Percentiles rank a stretch among this genome's conserved stretches.
Evolutionary conservation across 2,113 vertebrate species (phyloP).

Genomic region (Ivindomyrus marchei): DNA sequence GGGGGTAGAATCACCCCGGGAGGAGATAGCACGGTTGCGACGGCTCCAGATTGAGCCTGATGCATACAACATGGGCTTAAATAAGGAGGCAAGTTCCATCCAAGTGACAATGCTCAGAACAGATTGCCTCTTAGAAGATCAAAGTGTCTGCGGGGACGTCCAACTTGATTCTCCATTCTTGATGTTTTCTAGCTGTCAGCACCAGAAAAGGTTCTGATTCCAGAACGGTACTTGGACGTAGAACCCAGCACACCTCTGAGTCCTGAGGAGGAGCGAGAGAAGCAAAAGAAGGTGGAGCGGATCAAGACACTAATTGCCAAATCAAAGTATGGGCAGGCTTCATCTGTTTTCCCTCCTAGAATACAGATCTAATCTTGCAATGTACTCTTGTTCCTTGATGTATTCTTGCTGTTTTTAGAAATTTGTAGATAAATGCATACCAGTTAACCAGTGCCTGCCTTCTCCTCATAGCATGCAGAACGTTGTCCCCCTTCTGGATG

Average conservation of each 20-base stretch:
- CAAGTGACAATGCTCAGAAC: neutral
- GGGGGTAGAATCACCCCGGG: conserved; percentile 77
- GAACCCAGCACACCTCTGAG: conserved; percentile 75
- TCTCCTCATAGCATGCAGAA: conserved; percentile 79
- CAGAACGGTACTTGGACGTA: conserved; percentile 76
- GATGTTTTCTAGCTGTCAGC: conserved; percentile 63
- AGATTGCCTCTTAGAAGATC: neutral
- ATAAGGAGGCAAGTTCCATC: conserved; percentile 64
- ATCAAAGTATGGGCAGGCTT: conserved; percentile 71
- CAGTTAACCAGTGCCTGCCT: neutral
- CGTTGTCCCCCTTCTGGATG: conserved; percentile 76
- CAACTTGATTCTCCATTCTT: neutral
- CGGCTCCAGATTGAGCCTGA: conserved; percentile 76
- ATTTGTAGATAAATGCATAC: neutral
- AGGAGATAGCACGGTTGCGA: conserved; percentile 86
- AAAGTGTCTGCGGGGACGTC: neutral
- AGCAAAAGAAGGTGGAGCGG: conserved; percentile 91
- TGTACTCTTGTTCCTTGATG: neutral
- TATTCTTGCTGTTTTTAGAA: neutral
- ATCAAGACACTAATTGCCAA: conserved; percentile 96
- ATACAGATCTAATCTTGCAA: neutral
- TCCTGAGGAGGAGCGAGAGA: conserved; percentile 84
- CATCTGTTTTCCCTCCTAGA: neutral
- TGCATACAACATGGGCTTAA: conserved; percentile 69
- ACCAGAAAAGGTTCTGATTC: conserved; percentile 81